Conservation (phyloP, 2,888 invertebrate genomes). For the Anthrax anthrax region DNA sequence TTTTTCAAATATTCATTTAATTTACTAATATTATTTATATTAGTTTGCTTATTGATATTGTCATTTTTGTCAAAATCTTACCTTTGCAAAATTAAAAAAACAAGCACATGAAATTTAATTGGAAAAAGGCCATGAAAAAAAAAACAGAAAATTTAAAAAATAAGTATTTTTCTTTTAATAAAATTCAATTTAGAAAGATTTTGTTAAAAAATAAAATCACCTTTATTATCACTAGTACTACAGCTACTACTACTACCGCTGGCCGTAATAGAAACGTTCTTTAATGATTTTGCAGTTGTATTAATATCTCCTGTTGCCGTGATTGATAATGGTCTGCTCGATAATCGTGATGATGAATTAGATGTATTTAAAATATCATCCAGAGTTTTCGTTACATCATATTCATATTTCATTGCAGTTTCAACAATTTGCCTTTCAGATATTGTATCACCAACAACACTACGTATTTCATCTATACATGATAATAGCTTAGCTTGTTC, state of each 20-base stretch:
- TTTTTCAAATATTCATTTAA: constrained; percentile 6
- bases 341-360: not conserved
- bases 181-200: not conserved
- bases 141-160: constrained; percentile 7
- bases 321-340: not conserved
- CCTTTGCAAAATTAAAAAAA: constrained; percentile 10
- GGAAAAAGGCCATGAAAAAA: not conserved
- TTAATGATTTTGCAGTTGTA: not conserved
- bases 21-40: not conserved
- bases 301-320: not conserved
- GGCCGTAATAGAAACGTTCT: not conserved
- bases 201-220: constrained; percentile 21
- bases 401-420: constrained; percentile 55
- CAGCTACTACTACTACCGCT: constrained; percentile 16
- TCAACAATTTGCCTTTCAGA: constrained; percentile 59
- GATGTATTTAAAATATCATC: constrained; percentile 50
- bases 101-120: constrained; percentile 12
- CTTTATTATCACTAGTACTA: constrained; percentile 20
- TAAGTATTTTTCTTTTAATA: constrained; percentile 3
- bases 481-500: constrained; percentile 64
- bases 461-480: constrained; percentile 68
- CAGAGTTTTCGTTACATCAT: constrained; percentile 55
- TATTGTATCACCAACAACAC: constrained; percentile 61
- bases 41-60: too few relatives aligned
- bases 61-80: constrained; percentile 10